Evolutionary conservation across 1,140 invertebrate genomes (phyloP), one percentile per base, ranked within the genome.

Genomic region (Centruroides sculpturatus): DNA sequence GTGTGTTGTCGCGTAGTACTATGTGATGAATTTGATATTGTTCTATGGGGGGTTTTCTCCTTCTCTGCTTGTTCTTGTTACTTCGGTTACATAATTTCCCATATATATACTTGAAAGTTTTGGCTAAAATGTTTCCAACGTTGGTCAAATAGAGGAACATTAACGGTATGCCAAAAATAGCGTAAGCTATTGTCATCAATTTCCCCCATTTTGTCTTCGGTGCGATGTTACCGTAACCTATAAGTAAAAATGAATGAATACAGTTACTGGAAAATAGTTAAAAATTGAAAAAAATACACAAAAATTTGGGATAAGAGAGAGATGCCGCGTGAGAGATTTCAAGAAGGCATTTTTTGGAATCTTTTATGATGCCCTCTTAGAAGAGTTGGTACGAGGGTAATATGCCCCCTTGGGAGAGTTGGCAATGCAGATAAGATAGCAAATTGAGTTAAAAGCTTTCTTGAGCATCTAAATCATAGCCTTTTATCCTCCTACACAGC

Each of bases 71-170:
- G 9, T n/a, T 10, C 12, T 41, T 12, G 9, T n/a, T 12, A 5
- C 6, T 46, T n/a, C 48, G n/a, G 48, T 50, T 46, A 36, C 63
- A 64, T 4, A 64, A 5, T 23, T 57, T 51, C 7, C 63, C 59
- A 73, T 87, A 90, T 8, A 80, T 79, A 67, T 82, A 80, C 67
- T 85, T 81, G 62, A 88, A 83, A 4, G 82, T 78, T 47, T 82
- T 79, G 35, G 88, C 88, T 59, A 91, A 76, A 52, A 86, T 77
- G 23, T 83, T 82, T 3, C 90, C 90, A 55, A 92, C 78, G 66
- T 89, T 89, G 5, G 87, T 89, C 55, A 93, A 75, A 73, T 89
- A 92, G 52, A 92, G 81, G 55, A 93, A 77, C 76, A 91, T 90
- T 48, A 93, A 72, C 1, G 90, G 90, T 34, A 92, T 87, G 2